These are phyloP conservation scores for Torymus auratus DNA, from an alignment of 2,888 invertebrate genomes.

Conservation along the genomic window DNA sequence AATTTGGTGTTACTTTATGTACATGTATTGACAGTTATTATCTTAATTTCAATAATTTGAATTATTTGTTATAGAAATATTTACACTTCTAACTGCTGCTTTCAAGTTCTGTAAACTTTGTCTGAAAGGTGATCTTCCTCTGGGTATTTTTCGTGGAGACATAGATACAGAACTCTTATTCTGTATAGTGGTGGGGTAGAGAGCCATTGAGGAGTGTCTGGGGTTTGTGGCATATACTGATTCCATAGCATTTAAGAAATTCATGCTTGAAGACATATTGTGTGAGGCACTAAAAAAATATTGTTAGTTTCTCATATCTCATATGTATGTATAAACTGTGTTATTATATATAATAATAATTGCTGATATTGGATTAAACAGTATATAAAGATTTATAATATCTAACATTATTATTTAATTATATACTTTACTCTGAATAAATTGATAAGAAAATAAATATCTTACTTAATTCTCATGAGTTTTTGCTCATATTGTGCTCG, in stretches of 20 bases:
- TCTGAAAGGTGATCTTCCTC: slow-evolving; percentile 72
- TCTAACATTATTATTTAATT: background rate
- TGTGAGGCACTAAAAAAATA: slow-evolving; percentile 67
- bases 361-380: too few relatives aligned
- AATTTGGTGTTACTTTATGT: too few relatives aligned
- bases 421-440: background rate
- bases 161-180: slow-evolving; percentile 44
- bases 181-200: slow-evolving; percentile 47
- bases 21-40: too few relatives aligned
- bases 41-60: too few relatives aligned
- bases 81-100: slow-evolving; percentile 61
- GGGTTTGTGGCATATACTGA: slow-evolving; percentile 63
- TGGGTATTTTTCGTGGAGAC: slow-evolving; percentile 65
- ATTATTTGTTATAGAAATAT: background rate
- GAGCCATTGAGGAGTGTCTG: slow-evolving; percentile 62
- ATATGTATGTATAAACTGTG: too few relatives aligned
- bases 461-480: slow-evolving; percentile 73
- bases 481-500: slow-evolving; percentile 73
- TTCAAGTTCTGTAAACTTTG: slow-evolving; percentile 67
- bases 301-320: too few relatives aligned
- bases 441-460: slow-evolving; percentile 2
- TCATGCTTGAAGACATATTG: slow-evolving; percentile 66
- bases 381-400: too few relatives aligned
- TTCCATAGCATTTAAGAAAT: slow-evolving; percentile 66
- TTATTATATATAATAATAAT: too few relatives aligned